Evolutionary conservation across 2,888 invertebrate species (phyloP), one percentile per base, ranked within the genome.

Genomic region (Drosophila emarginata): DNA sequence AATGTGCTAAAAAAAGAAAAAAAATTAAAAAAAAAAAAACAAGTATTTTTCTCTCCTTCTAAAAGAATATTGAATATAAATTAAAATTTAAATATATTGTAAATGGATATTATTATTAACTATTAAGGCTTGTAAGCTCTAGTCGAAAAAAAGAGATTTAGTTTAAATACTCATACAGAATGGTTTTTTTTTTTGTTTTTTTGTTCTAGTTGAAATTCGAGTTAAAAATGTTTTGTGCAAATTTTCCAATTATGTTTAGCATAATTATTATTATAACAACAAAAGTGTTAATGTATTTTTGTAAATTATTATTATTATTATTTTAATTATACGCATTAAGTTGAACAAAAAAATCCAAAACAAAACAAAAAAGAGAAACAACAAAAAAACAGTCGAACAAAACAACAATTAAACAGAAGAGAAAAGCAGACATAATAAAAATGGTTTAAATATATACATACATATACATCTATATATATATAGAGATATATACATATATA

Each of bases 181-280:
- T 32, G 21, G 18, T 18, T 58, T 73, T 66, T 78, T 72, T 78
- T 59, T 76, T 70, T 84, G 80, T 72, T 84, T 73, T n/a, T 73
- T 72, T 59, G 40, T 62, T 60, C 59, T 23, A 52, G 18, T 37
- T 70, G 32, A 57, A 52, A 53, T 72, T 53, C 32, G 9, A 28
- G 6, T 40, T 39, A 45, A 18, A 37, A 60, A n/a, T 36, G 56
- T 54, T 58, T n/a, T 15, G 5, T 52, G 39, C 6, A 63, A 58
- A 63, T 26, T 23, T 51, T 36, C n/a, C 18, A 14, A 50, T 45
- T 45, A 45, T 45, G 45, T 45, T 45, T 21, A 21, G 45, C 21
- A 21, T 45, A 45, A 45, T 45, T 21, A 45, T 37, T 37, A 52
- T 64, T 23, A 23, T 23, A 59, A 59, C 18, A 51, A 39, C 39